Evolutionary conservation across 2,888 invertebrate genomes (phyloP).

Genomic region (Epinotia brunnichana): DNA sequence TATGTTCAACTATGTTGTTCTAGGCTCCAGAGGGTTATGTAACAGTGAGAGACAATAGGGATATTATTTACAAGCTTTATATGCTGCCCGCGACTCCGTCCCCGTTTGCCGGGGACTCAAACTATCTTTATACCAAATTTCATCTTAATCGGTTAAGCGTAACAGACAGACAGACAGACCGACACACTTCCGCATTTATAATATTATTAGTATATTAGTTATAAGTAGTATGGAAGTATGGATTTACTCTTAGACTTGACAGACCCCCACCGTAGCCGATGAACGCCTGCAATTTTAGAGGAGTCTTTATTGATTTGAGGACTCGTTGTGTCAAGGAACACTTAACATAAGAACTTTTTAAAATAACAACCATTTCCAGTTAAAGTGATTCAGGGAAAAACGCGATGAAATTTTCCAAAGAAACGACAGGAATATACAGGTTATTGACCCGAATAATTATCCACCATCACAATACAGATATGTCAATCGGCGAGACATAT

Average conservation of each 20-base stretch:
- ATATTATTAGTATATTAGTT: too few relatives aligned
- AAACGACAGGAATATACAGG: constrained; percentile 13
- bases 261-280: too few relatives aligned
- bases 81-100: too few relatives aligned
- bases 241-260: too few relatives aligned
- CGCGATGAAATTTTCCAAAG: constrained; percentile 1
- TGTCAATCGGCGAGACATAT: constrained; percentile 19
- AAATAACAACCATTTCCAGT: background rate
- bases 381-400: constrained; percentile 8
- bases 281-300: too few relatives aligned
- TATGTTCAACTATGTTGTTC: background rate
- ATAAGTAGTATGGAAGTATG: too few relatives aligned
- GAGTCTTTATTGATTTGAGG: too few relatives aligned
- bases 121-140: too few relatives aligned
- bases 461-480: constrained; percentile 22
- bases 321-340: background rate
- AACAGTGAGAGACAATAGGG: background rate
- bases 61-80: background rate
- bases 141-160: too few relatives aligned
- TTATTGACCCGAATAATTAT: constrained; percentile 8
- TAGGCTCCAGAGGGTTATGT: background rate
- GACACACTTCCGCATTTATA: too few relatives aligned
- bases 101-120: too few relatives aligned
- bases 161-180: too few relatives aligned
- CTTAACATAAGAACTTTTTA: background rate